Base-by-base conservation (phyloP, 2,113 vertebrate genomes). In the Chloroceryle aenea region DNA sequence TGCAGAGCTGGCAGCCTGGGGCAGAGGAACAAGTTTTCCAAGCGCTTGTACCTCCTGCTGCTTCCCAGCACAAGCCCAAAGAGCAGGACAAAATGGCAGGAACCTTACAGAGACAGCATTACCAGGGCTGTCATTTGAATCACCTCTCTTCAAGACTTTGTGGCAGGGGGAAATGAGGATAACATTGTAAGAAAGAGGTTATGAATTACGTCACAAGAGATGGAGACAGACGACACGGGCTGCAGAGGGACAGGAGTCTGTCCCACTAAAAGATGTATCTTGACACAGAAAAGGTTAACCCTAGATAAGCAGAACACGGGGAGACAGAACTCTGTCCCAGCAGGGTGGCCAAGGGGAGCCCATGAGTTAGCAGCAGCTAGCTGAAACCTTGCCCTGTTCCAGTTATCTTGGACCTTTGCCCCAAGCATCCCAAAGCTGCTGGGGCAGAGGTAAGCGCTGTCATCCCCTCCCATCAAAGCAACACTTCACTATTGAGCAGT, bases 181-280 rank as follows among this genome's bases (percentile, higher is more conserved):
- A 95, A 93, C 75, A 82, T 94, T 92, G 75, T 48, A 74, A 86
- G 64, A 90, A 93, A 91, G 88, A 94, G 92, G 90, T 92, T 93
- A 85, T 26, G 32, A 94, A 87, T 80, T 53, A 74, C 2, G 0
- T 38, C 0, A 3, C 14, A 80, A 64, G 76, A 76, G 81, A 88
- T 0, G 0, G 61, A 91, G 86, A 25, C 69, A 90, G 90, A 23
- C 48, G 12, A 7, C 40, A 42, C 0, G 2, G 66, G 74, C 71
- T 87, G 93, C 93, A 81, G 58, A 80, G 66, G 53, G 78, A 84
- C 53, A 73, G 63, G 58, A 0, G 0, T 32, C 75, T 96, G 94
- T 82, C 63, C 94, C 74, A 93, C 43, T 93, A 87, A 75, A 66
- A 40, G 38, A 63, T 1, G 26, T 32, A 73, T 20, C 47, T 80